Percentiles rank a stretch among this genome's conserved stretches.
phyloP scores from a whole-genome alignment of 2,888 invertebrate genomes.

The Lithosia quadra region DNA sequence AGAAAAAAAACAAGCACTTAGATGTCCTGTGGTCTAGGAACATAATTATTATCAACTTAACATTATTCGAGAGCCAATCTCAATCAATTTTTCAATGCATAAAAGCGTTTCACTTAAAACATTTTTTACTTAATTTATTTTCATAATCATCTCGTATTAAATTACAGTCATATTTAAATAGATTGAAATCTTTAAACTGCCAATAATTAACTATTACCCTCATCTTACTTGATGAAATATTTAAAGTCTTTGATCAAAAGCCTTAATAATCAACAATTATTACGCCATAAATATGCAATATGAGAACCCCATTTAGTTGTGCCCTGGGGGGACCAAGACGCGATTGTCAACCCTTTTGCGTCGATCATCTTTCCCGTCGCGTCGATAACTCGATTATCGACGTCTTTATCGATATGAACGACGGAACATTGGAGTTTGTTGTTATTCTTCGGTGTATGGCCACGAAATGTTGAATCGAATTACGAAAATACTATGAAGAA shows the following conservation, averaged over 20 bases:
- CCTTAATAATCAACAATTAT: neutral
- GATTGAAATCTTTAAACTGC: too few relatives aligned
- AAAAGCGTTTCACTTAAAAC: too few relatives aligned
- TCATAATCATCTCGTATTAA: too few relatives aligned
- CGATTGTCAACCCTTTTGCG: constrained; percentile 33
- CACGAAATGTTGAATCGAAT: constrained; percentile 18
- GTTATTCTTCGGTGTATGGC: constrained; percentile 38
- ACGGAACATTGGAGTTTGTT: constrained; percentile 48
- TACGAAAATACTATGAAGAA: neutral
- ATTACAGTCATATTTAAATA: too few relatives aligned
- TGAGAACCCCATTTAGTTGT: neutral
- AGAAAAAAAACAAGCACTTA: too few relatives aligned
- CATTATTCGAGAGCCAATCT: too few relatives aligned
- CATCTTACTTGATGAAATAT: neutral
- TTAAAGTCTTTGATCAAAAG: neutral
- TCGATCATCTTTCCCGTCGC: constrained; percentile 35
- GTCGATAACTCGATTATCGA: constrained; percentile 58
- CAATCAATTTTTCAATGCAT: too few relatives aligned
- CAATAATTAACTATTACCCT: too few relatives aligned
- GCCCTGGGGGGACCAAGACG: neutral
- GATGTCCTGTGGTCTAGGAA: too few relatives aligned
- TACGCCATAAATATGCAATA: constrained; percentile 1
- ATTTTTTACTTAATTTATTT: too few relatives aligned
- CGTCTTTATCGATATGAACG: constrained; percentile 52
- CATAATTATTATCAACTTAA: too few relatives aligned